Conservation (phyloP, 2,113 vertebrate species). For the Dromas ardeola region DNA sequence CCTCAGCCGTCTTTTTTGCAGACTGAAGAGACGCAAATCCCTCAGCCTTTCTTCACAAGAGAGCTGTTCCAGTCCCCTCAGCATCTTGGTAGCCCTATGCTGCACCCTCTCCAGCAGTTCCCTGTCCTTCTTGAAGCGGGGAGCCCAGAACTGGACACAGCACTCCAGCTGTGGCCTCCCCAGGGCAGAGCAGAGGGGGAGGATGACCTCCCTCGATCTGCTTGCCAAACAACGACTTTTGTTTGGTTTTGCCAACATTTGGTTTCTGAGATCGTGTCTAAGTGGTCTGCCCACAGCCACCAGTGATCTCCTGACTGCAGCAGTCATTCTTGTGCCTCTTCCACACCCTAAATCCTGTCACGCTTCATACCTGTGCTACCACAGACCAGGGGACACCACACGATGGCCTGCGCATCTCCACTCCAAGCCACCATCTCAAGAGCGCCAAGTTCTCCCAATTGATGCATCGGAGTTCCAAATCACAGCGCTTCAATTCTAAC, state of each 20-base stretch:
- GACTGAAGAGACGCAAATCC: no score
- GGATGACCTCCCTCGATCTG: no score
- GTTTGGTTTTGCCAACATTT: background rate
- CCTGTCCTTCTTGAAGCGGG: no score
- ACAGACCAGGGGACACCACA: background rate
- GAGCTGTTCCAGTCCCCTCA: no score
- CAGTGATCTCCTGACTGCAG: background rate
- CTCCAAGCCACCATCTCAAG: background rate
- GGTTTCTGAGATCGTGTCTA: rapidly evolving
- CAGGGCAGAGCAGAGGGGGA: no score
- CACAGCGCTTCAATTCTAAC: background rate
- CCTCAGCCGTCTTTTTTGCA: no score
- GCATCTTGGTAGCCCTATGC: no score
- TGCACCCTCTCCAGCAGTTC: no score
- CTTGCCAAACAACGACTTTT: no score
- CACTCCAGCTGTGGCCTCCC: no score
- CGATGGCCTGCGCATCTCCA: background rate
- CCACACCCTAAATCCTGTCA: background rate
- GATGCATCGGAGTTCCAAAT: background rate
- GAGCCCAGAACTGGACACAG: no score
- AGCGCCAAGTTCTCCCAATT: background rate
- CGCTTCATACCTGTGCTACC: background rate
- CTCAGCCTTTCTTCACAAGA: no score
- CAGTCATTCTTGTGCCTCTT: background rate
- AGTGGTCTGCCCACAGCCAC: rapidly evolving